Evolutionary conservation across 2,797 vertebrate species (phyloP), one percentile per base, ranked within the genome.

Genomic region (Myotis planiceps): DNA sequence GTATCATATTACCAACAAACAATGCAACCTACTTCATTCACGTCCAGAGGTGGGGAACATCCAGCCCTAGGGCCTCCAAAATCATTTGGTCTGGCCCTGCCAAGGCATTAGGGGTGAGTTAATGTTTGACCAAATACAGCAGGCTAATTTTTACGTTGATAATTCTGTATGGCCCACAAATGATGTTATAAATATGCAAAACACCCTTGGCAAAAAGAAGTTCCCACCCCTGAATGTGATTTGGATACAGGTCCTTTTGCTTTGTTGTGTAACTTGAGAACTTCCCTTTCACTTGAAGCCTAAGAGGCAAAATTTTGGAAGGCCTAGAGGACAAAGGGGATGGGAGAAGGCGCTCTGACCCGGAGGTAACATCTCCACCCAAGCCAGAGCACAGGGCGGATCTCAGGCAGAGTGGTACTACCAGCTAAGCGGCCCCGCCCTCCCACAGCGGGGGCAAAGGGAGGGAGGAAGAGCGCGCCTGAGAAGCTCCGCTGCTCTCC

Each of bases 401-500:
- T 37, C 72, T 42, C 9, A 42, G 42, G 58, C 37, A n/a, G 25
- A 34, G 88, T 32, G 58, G 42, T 53, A 25, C 63, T 9, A 81
- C 23, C 66, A 0, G n/a, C 42, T 6, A 23, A 7, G 63, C 18
- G 6, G 23, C 39, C 32, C 51, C 71, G 37, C 93, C 71, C 53
- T 55, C 29, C 18, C 34, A 21, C 0, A 4, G 42, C 58, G 0
- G 9, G 49, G 63, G 60, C 53, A 5, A 9, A 45, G 4, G 32
- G 71, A 63, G 69, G 19, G 80, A 96, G 96, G 94, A 96, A 94
- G 93, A 81, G 16, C 65, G 90, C 6, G 68, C 51, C 88, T 85
- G 96, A 95, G 97, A 93, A 97, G 97, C 87, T 96, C 94, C 94
- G 15, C 19, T 0, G 66, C 80, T 97, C 94, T 92, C 25, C 66